phyloP scores from a whole-genome alignment of 1,140 invertebrate genomes.

The Bombus consobrinus region DNA sequence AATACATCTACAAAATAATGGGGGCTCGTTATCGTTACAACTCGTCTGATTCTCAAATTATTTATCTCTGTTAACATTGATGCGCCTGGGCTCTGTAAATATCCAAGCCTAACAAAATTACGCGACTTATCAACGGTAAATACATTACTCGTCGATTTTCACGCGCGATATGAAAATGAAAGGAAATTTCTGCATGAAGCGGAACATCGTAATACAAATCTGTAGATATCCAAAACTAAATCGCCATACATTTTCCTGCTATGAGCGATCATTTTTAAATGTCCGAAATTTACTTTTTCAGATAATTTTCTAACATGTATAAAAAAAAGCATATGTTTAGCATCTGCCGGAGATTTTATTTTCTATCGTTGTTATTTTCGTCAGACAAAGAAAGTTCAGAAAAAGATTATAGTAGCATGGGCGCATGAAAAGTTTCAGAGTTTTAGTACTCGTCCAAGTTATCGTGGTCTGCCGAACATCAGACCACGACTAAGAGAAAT shows the following conservation, averaged over 20 bases:
- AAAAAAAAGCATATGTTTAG: background rate
- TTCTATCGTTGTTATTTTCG: too few species aligned
- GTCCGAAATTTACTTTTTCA: background rate
- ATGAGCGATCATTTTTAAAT: background rate
- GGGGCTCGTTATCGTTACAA: background rate
- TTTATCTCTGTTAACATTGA: too few species aligned
- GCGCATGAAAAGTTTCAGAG: background rate
- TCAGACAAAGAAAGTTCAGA: too few species aligned
- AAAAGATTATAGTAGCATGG: background rate
- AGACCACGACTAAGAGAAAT: background rate
- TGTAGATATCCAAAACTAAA: background rate
- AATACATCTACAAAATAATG: background rate
- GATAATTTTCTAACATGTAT: background rate
- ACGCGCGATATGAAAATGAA: background rate
- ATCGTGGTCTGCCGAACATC: background rate
- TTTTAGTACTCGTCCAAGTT: background rate
- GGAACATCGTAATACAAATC: background rate
- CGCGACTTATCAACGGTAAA: background rate
- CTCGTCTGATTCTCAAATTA: background rate
- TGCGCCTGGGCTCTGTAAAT: background rate
- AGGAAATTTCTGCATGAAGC: background rate
- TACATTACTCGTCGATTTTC: too few species aligned
- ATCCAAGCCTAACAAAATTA: background rate
- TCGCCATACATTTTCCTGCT: background rate
- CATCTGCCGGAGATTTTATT: too few species aligned